phyloP scores from a whole-genome alignment of 2,888 invertebrate species.

The Rhaphigaster nebulosa region DNA sequence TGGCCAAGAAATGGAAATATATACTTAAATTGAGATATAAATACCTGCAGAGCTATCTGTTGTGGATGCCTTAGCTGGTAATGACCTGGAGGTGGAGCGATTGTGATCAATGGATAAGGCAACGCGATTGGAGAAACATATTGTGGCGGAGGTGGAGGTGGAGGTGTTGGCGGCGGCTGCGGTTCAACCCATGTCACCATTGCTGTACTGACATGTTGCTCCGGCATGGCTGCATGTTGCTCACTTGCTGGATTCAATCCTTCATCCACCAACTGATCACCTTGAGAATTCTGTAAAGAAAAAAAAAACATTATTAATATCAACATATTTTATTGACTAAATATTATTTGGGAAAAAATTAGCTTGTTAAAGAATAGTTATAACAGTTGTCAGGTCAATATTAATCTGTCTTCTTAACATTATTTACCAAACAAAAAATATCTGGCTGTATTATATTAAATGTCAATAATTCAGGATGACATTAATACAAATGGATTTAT shows the following conservation, averaged over 20 bases:
- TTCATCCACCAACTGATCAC: conserved; percentile 73
- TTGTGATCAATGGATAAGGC: conserved; percentile 62
- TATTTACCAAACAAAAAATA: no score
- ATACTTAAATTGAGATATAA: conserved; percentile 45
- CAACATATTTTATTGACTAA: no score
- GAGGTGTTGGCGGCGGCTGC: conserved; percentile 45
- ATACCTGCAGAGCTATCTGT: conserved; percentile 55
- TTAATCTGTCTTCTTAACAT: no score
- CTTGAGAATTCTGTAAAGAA: conserved; percentile 74
- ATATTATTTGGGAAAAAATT: background rate
- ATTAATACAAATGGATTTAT: no score
- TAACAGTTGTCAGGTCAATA: no score
- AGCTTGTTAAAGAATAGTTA: background rate
- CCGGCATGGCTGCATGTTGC: conserved; percentile 23
- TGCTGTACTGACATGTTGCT: conserved; percentile 54
- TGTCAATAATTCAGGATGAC: no score
- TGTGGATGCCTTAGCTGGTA: conserved; percentile 67
- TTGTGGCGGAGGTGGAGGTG: conserved; percentile 61
- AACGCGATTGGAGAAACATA: conserved; percentile 58
- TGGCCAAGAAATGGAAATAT: background rate
- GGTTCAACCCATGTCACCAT: conserved; percentile 58
- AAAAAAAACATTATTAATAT: background rate
- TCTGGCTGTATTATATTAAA: no score
- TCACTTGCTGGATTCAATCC: conserved; percentile 22
- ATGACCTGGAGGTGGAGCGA: conserved; percentile 69